Percentiles rank a stretch among this genome's conserved stretches.
phyloP scores from a whole-genome alignment of 2,113 vertebrate species.

The Macrotis lagotis region DNA sequence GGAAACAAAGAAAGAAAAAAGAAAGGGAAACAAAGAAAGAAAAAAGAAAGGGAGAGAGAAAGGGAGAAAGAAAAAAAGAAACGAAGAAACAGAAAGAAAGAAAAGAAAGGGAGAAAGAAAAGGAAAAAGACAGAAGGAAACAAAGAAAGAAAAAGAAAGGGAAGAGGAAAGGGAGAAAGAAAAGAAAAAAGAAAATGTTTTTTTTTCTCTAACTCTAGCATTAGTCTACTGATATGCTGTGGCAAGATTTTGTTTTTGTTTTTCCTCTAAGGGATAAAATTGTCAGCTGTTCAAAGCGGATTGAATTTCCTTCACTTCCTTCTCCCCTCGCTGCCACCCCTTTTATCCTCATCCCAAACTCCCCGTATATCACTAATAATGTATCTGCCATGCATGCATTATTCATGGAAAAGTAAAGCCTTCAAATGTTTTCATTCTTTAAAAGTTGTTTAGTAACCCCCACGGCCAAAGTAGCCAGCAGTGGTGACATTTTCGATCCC shows the following conservation, averaged over 20 bases:
- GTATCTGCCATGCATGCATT: neutral
- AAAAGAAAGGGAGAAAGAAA: too few relatives aligned
- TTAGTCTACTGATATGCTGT: neutral
- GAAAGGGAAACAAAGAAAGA: too few relatives aligned
- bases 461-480: neutral
- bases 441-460: slow-evolving; percentile 15
- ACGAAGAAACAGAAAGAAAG: too few relatives aligned
- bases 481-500: neutral
- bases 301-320: slow-evolving; percentile 44
- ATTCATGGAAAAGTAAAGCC: neutral
- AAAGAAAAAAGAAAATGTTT: neutral
- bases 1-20: too few relatives aligned
- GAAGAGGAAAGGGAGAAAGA: too few relatives aligned
- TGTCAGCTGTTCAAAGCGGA: slow-evolving; percentile 41
- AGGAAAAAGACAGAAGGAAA: too few relatives aligned
- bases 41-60: too few relatives aligned
- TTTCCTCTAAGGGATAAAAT: slow-evolving; percentile 4
- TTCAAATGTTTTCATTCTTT: slow-evolving; percentile 6
- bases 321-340: neutral
- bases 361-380: slow-evolving; percentile 4
- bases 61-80: too few relatives aligned
- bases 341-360: slow-evolving; percentile 22
- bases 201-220: slow-evolving; percentile 23
- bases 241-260: neutral
- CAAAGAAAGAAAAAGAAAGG: neutral